Percentiles rank a stretch among this genome's conserved stretches.
These are phyloP conservation scores for Circaetus cinerascens DNA, from an alignment of 2,113 vertebrate genomes.

Conservation along the genomic window DNA sequence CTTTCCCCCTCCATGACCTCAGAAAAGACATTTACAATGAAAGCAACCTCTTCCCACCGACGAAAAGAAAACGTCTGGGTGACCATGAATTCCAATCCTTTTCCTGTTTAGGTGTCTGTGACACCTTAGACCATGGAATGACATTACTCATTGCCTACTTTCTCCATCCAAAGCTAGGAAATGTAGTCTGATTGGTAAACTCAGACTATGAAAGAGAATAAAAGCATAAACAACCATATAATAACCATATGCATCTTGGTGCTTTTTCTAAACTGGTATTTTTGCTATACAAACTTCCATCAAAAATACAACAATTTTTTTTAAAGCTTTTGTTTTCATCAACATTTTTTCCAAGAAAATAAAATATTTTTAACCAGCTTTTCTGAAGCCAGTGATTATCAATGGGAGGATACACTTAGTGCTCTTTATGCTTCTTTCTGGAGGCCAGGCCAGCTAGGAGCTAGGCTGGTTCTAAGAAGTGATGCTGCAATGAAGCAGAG, in stretches of 20 bases:
- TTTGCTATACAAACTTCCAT: background rate
- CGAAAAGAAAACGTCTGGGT: background rate
- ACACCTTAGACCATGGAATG: background rate
- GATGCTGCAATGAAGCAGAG: background rate
- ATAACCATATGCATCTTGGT: background rate
- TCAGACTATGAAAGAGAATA: background rate
- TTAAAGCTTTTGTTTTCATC: background rate
- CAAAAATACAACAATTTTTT: background rate
- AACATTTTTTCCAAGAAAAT: background rate
- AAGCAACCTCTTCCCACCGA: background rate
- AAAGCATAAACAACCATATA: background rate
- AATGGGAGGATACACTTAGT: background rate
- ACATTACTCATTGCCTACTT: background rate
- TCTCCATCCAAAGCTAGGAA: background rate
- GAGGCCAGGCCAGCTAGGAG: background rate
- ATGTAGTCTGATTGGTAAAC: background rate
- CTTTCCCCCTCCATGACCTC: background rate
- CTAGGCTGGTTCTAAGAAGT: background rate
- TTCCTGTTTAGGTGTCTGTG: background rate
- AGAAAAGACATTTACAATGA: background rate
- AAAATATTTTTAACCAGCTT: background rate
- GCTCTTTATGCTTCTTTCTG: background rate
- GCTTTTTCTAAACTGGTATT: background rate
- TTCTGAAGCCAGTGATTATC: background rate
- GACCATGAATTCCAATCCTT: background rate